Conservation (phyloP, 30 jellyfish, hydroid and myxozoan genomes). For the Aurelia coerulea region DNA sequence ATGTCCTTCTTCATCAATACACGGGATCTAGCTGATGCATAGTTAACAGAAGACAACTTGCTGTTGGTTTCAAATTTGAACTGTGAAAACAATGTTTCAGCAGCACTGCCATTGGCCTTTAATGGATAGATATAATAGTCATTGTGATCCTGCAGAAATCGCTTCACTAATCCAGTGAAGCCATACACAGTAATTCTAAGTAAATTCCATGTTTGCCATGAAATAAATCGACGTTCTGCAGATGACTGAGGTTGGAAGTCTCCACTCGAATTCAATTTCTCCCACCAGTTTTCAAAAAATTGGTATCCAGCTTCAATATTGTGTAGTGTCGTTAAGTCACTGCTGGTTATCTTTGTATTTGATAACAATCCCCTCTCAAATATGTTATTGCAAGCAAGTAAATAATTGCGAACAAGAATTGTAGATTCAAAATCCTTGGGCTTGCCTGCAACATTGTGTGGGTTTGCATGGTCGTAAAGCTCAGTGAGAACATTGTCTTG, state of each 20-base stretch:
- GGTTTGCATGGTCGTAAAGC: slow-evolving; percentile 23
- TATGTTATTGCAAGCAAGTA: slow-evolving; percentile 34
- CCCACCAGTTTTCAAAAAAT: slow-evolving; percentile 44
- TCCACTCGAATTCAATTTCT: slow-evolving; percentile 30
- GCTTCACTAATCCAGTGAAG: slow-evolving; percentile 25
- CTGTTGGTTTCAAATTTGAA: slow-evolving; percentile 32
- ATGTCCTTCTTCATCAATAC: slow-evolving; percentile 32
- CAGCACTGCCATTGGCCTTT: slow-evolving; percentile 38
- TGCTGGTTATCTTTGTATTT: slow-evolving; percentile 30
- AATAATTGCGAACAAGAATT: slow-evolving; percentile 25
- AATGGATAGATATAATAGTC: slow-evolving; percentile 33
- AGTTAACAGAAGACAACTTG: slow-evolving; percentile 32
- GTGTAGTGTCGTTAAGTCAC: slow-evolving; percentile 1
- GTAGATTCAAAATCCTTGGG: slow-evolving; percentile 36
- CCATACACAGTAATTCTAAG: slow-evolving; percentile 48
- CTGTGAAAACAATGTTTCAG: slow-evolving; percentile 33
- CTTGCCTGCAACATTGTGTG: slow-evolving; percentile 32
- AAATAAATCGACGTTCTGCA: slow-evolving; percentile 33
- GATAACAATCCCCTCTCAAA: slow-evolving; percentile 38
- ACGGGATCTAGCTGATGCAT: slow-evolving; percentile 51
- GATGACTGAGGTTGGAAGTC: slow-evolving; percentile 46
- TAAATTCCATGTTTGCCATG: slow-evolving; percentile 48
- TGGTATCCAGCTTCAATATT: slow-evolving; percentile 42
- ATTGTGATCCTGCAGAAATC: slow-evolving; percentile 8
- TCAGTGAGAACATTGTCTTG: slow-evolving; percentile 44